Evolutionary conservation across 2,888 invertebrate genomes (phyloP), one percentile per base, ranked within the genome.

Genomic region (Drosophila robusta): DNA sequence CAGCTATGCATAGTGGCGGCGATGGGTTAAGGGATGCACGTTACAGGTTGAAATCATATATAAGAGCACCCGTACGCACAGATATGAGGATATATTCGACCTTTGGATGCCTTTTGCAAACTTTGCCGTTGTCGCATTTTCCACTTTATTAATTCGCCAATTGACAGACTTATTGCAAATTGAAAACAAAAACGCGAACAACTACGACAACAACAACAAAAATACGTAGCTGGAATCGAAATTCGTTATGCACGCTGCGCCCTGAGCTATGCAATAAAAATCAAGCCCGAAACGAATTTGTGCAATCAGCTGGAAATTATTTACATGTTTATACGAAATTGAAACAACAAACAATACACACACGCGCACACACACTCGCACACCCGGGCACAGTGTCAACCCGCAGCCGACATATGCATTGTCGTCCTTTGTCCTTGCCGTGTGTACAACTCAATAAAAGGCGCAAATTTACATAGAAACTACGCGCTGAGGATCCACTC

Each of bases 131-230:
- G 78, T 69, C 75, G 77, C 82, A 84, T 88, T 91, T 90, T 91
- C 89, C 90, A 90, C 75, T 87, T 90, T 90, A 89, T 90, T 90
- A 91, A 89, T 85, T 89, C 90, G 82, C 81, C 84, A 89, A 90
- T 84, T 83, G 78, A 80, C 81, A 89, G 89, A 89, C 81, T 90
- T 90, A 88, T 88, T 78, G 88, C 87, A 89, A 90, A 89, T 89
- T 88, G 87, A 79, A 89, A 89, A 85, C 79, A 85, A 82, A 78
- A 89, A 87, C 85, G 82, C 68, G 78, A 81, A 89, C 89, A 80
- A 64, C 73, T 58, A 18, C 55, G 64, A 26, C 54, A 50, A 7
- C 46, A 49, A 34, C 36, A 49, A 24, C 8, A 36, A 32, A 26
- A 32, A 58, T 49, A 55, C 16, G 45, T 70, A 71, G 58, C 67